These are phyloP conservation scores for Scotopteryx bipunctaria DNA, from an alignment of 2,888 invertebrate species.

Conservation along the genomic window DNA sequence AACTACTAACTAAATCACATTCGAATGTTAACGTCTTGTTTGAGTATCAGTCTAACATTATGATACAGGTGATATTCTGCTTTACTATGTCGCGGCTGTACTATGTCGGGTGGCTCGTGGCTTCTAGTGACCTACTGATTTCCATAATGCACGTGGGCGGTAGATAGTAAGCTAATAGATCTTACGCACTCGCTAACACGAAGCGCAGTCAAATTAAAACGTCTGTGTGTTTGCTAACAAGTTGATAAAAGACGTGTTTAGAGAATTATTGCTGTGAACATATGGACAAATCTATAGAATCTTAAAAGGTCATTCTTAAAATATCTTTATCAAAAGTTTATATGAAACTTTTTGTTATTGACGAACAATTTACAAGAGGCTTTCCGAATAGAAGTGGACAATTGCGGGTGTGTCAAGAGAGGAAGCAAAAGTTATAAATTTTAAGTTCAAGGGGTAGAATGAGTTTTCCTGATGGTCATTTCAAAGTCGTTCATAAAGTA, in stretches of 20 bases:
- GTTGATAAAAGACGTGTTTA: conserved; percentile 35
- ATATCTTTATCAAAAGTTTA: too few relatives aligned
- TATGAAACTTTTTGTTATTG: too few relatives aligned
- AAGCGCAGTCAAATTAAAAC: conserved; percentile 39
- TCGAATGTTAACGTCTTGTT: too few relatives aligned
- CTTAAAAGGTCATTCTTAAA: neutral
- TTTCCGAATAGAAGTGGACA: too few relatives aligned
- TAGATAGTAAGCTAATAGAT: conserved; percentile 44
- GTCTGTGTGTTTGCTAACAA: conserved; percentile 36
- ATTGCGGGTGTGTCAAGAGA: too few relatives aligned
- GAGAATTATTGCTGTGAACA: conserved; percentile 32
- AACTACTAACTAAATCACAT: too few relatives aligned
- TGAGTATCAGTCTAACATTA: too few relatives aligned
- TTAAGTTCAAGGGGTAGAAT: too few relatives aligned
- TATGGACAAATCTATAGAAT: conserved; percentile 2
- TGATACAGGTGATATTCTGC: conserved; percentile 7
- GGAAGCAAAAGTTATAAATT: too few relatives aligned
- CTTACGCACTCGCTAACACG: conserved; percentile 42
- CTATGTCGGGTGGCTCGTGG: conserved; percentile 45
- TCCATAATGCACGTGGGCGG: conserved; percentile 73
- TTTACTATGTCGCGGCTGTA: neutral
- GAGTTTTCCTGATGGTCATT: too few relatives aligned
- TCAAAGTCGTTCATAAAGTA: too few relatives aligned
- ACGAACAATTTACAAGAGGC: too few relatives aligned
- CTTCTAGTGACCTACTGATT: conserved; percentile 81